A percentile compares a stretch with the other conserved stretches of the same genome.
Evolutionary conservation across 1,140 invertebrate species (phyloP).

Genomic region (Solen grandis): DNA sequence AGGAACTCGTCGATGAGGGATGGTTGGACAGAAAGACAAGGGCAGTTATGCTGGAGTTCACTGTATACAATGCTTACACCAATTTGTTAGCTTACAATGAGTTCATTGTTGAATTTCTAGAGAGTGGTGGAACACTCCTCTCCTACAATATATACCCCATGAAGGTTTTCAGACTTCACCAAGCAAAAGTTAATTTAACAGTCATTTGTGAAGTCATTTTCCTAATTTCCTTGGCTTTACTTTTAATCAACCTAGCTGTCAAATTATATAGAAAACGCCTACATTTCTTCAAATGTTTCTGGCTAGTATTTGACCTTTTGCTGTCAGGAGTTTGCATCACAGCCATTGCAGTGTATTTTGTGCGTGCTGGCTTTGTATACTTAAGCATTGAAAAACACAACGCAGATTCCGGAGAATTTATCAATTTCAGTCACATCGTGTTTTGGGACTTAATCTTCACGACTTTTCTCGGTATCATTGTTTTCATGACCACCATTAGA

Average conservation of each 20-base stretch:
- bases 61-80: slow-evolving; percentile 81
- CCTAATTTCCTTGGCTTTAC: slow-evolving; percentile 23
- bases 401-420: slow-evolving; percentile 41
- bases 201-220: slow-evolving; percentile 47
- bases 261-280: slow-evolving; percentile 28
- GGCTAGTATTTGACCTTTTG: slow-evolving; percentile 55
- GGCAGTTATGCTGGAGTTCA: slow-evolving; percentile 82
- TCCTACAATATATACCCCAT: slow-evolving; percentile 47
- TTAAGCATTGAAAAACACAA: slow-evolving; percentile 37
- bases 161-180: slow-evolving; percentile 26
- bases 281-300: slow-evolving; percentile 53
- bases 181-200: slow-evolving; percentile 27
- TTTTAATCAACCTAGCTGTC: slow-evolving; percentile 21
- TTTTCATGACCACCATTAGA: slow-evolving; percentile 55
- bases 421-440: slow-evolving; percentile 62
- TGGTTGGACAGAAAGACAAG: slow-evolving; percentile 82
- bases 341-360: slow-evolving; percentile 17
- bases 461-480: slow-evolving; percentile 32
- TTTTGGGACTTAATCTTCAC: slow-evolving; percentile 57
- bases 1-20: slow-evolving; percentile 69
- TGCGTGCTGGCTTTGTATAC: slow-evolving; percentile 3
- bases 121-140: slow-evolving; percentile 75
- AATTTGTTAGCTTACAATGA: slow-evolving; percentile 61
- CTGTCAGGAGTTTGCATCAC: slow-evolving; percentile 7
- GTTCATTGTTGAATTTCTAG: slow-evolving; percentile 78